Evolutionary conservation across 2,888 invertebrate genomes (phyloP), one percentile per base, ranked within the genome.

Genomic region (Troides oblongomaculatus): DNA sequence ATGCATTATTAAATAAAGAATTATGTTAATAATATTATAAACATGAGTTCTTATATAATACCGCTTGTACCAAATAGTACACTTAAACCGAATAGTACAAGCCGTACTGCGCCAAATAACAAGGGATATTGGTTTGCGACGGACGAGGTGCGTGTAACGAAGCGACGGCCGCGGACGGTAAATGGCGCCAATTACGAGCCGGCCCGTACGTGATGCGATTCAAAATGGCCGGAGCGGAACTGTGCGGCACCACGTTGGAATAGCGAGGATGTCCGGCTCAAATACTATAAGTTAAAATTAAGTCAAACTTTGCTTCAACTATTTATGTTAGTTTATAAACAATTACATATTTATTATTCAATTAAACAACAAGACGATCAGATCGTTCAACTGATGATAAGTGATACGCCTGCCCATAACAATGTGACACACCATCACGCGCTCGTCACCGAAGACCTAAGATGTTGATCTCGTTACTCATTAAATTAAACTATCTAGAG

Each of bases 111-210:
- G 58, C 59, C 70, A 73, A 66, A 72, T 66, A 70, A 57, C 59
- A 59, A 43, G 58, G 65, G 73, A 78, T 78, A 79, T 79, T 80
- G 77, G 77, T 75, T 79, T 76, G 76, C 76, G 69, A 72, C 74
- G 77, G 78, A 75, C 77, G 72, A 71, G 77, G 75, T 78, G 77
- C 78, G 75, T 83, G 81, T 83, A 80, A 78, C 79, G 79, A 79
- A 75, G 78, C 80, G 80, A 72, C 79, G 85, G 83, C 81, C 83
- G 80, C 81, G 83, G 84, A 82, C 84, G 84, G 86, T 87, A 89
- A 90, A 92, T 87, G 88, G 89, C 82, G 84, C 87, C 92, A 92
- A 92, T 92, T 92, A 92, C 90, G 84, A 82, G 81, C 77, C 86
- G 88, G 84, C 87, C 88, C 82, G 81, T 82, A 91, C 92, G 92